Evolutionary conservation across 2,797 vertebrate genomes (phyloP), one percentile per base, ranked within the genome.

Genomic region (Eleutherodactylus coqui): DNA sequence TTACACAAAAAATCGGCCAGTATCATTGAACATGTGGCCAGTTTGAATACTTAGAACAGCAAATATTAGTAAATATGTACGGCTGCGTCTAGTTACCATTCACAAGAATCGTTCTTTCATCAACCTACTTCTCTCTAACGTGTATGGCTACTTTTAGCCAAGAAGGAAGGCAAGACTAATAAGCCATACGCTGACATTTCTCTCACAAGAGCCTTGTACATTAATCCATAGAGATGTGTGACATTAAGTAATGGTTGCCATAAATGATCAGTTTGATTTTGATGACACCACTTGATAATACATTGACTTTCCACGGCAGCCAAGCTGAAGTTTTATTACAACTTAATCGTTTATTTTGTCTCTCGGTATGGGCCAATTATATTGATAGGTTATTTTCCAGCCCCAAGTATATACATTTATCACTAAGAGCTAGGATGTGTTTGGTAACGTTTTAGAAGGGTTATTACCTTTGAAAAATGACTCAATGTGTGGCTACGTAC

Each of bases 381-480:
- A 79, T 41, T 38, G 83, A 77, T 38, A 41, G 60, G 73, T 76
- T 77, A 60, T 83, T 75, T 75, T 60, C 53, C 58, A 34, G 36
- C 34, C 62, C 45, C 43, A 78, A 85, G 47, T 79, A 53, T 53
- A 70, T 64, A 41, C 77, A 79, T 85, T 21, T 29, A 85, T 78
- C 72, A 78, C 64, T 1, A 13, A 16, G 60, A 34, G 38, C 34
- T 14, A 29, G 75, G 60, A 45, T 34, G 32, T 78, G 75, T 53
- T 84, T 76, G 45, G 70, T 69, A 70, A 70, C n/a, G 78, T 64
- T 84, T 84, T 84, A 84, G 49, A 53, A 70, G 8, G 32, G 62
- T 85, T 85, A 84, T 85, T 85, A 84, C 29, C 60, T 77, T 67
- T 84, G 83, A 85, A 85, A 75, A 84, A 84, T 75, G 41, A 27